Percentiles rank a stretch among this genome's conserved stretches.
Conservation (phyloP, 2,113 vertebrate genomes). For the Oriolus oriolus region DNA sequence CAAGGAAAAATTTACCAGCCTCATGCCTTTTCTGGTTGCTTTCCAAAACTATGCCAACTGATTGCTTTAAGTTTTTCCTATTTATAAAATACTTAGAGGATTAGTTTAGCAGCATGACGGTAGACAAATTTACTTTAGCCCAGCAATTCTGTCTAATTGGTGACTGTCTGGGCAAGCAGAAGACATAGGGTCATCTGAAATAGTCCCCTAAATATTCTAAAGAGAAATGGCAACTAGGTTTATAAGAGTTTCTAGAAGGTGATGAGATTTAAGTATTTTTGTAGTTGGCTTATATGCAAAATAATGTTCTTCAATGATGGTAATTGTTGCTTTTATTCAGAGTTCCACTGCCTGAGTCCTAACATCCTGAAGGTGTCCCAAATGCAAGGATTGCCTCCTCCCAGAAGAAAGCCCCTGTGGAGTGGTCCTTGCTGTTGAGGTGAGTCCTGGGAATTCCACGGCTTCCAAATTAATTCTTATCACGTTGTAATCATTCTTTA, state of each 20-base stretch:
- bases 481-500: background rate
- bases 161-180: background rate
- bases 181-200: background rate
- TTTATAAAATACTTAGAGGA: background rate
- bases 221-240: background rate
- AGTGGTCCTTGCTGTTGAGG: background rate
- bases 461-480: background rate
- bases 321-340: background rate
- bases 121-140: background rate
- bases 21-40: background rate
- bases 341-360: background rate
- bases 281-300: background rate
- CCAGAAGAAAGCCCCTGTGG: background rate
- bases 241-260: background rate
- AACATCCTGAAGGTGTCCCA: background rate
- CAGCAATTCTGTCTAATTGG: background rate
- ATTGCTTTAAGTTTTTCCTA: background rate
- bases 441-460: background rate
- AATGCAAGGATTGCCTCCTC: accelerated
- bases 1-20: background rate
- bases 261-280: background rate
- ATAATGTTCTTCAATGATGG: background rate
- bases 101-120: background rate
- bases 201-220: background rate
- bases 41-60: background rate